Evolutionary conservation across 1,140 invertebrate genomes (phyloP), one percentile per base, ranked within the genome.

Genomic region (Cotesia vestalis): DNA sequence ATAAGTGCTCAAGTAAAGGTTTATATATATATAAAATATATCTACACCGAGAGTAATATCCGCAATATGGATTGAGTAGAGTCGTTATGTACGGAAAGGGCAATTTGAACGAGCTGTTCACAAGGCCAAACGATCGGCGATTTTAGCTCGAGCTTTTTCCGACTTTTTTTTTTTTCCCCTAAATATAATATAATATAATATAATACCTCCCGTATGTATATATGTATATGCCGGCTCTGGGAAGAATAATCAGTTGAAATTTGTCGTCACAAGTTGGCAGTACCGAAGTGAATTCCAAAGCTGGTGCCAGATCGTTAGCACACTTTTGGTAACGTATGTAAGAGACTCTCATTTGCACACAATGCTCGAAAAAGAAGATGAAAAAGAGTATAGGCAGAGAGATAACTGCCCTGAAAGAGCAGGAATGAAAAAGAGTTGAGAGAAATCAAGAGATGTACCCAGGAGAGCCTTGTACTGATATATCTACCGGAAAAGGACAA

Each of bases 161-260:
- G n/a, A 3, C 51, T 4, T n/a, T 20, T 27, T 52, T 20, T 35
- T 66, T 20, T 1, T 14, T 17, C 1, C 27, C 27, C 27, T 3
- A 27, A 27, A 27, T 27, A 27, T 27, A 27, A 27, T 27, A 27
- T 27, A 27, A 27, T 27, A 1, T 27, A 27, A 27, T 27, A 27
- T 27, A 27, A 27, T 27, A 27, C 27, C 27, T 3, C 27, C 27
- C 27, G 27, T 4, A 20, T 55, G 36, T 59, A 35, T 52, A 40
- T 64, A 38, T 38, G 12, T 59, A 53, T 53, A 53, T 67, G n/a
- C 34, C 57, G 40, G 36, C 46, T 55, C 12, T 17, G 34, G 11
- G 53, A 59, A 14, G 64, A 73, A 73, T 73, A 68, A 64, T 73
- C 72, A 57, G 46, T 9, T 52, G 59, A 69, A 69, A 73, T 69